These are phyloP conservation scores for Ceyx melanurus DNA, from an alignment of 2,113 vertebrate species.

Conservation along the genomic window DNA sequence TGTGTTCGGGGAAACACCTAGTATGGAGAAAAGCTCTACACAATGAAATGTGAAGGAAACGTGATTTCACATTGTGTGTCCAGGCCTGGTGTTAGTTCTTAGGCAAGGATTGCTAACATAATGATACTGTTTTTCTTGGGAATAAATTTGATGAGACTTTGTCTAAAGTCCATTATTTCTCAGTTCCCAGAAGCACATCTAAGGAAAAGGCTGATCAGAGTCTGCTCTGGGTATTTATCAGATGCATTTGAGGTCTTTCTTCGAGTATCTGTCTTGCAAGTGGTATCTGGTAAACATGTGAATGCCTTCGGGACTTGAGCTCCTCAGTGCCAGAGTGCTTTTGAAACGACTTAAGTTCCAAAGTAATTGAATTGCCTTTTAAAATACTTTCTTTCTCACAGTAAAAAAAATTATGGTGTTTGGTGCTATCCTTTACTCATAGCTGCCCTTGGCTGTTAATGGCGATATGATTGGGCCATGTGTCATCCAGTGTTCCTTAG, in stretches of 20 bases:
- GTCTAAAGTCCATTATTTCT: neutral
- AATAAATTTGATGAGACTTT: neutral
- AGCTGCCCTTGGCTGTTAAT: neutral
- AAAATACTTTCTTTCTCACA: neutral
- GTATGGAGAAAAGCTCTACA: rapidly evolving
- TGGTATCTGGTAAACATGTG: neutral
- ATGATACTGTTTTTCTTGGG: neutral
- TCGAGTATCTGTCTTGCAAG: neutral
- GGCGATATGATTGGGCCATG: neutral
- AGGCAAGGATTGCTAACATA: neutral
- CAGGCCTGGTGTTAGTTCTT: neutral
- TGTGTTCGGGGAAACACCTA: neutral
- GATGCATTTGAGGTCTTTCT: neutral
- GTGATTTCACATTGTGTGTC: neutral
- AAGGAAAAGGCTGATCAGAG: neutral
- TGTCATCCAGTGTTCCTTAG: neutral
- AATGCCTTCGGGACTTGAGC: neutral
- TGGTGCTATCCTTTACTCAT: rapidly evolving
- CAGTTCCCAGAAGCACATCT: neutral
- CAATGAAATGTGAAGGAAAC: neutral
- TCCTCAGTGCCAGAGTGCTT: neutral
- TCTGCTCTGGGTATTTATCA: neutral
- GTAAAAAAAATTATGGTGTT: neutral
- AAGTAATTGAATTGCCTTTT: neutral
- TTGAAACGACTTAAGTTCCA: neutral